Percentiles rank a stretch among this genome's conserved stretches.
Conservation (phyloP, 2,888 invertebrate genomes). For the Andrena bucephala region DNA sequence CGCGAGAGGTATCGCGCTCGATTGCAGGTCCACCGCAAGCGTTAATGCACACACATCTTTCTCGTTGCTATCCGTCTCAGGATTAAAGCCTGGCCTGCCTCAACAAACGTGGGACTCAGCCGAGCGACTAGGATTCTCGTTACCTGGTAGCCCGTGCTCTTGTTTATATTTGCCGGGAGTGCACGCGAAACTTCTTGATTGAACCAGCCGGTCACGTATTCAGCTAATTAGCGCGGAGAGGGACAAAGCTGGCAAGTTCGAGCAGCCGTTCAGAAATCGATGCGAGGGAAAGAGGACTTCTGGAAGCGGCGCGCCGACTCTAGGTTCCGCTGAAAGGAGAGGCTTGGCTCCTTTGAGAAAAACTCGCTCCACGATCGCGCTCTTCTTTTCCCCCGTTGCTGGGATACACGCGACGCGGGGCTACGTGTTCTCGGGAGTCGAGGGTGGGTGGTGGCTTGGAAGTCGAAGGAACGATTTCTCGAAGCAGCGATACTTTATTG, state of each 20-base stretch:
- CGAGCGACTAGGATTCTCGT: conserved; percentile 8
- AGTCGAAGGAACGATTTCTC: too few species aligned
- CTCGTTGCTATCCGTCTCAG: neutral
- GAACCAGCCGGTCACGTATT: conserved; percentile 33
- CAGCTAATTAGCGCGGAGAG: conserved; percentile 25
- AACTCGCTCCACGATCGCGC: neutral
- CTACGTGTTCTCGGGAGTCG: neutral
- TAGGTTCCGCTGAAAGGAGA: neutral
- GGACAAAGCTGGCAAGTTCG: neutral
- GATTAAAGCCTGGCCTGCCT: conserved; percentile 15
- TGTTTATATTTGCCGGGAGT: conserved; percentile 33
- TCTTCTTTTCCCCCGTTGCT: neutral
- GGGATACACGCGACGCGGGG: neutral
- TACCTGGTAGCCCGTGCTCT: conserved; percentile 29
- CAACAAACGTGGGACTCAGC: conserved; percentile 2
- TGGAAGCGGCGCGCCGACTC: neutral
- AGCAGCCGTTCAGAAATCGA: neutral
- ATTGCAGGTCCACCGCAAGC: conserved; percentile 29
- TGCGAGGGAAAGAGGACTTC: neutral
- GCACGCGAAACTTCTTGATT: conserved; percentile 32
- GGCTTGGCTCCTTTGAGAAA: neutral
- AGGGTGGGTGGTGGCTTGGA: too few species aligned
- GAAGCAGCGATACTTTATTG: neutral
- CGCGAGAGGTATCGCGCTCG: conserved; percentile 19
- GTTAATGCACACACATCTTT: conserved; percentile 31